These are phyloP conservation scores for Eupithecia insigniata DNA, from an alignment of 2,888 invertebrate genomes.

Conservation along the genomic window DNA sequence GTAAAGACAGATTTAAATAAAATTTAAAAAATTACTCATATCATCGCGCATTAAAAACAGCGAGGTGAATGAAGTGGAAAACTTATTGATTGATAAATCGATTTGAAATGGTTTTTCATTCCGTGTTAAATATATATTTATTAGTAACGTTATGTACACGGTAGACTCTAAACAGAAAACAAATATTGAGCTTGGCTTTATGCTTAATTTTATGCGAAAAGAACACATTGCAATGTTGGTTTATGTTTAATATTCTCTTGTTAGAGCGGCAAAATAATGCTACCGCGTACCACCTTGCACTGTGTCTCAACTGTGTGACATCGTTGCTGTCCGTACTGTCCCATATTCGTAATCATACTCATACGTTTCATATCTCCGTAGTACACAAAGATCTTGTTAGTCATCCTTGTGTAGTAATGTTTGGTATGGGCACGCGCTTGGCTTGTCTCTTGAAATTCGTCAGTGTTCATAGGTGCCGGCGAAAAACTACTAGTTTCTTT, in stretches of 20 bases:
- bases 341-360: conserved; percentile 74
- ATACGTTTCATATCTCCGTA: conserved; percentile 62
- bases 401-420: conserved; percentile 58
- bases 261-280: conserved; percentile 43
- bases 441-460: conserved; percentile 43
- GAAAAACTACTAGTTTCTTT: conserved; percentile 42
- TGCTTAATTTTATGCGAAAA: conserved; percentile 14
- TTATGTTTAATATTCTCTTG: conserved; percentile 23
- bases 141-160: not conserved
- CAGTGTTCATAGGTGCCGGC: conserved; percentile 45
- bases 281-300: conserved; percentile 49
- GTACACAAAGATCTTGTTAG: conserved; percentile 65
- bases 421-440: conserved; percentile 53
- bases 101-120: not conserved
- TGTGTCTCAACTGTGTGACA: conserved; percentile 65
- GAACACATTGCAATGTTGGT: conserved; percentile 6
- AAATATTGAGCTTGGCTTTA: conserved; percentile 3
- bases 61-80: not conserved
- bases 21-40: not conserved
- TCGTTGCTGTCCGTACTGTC: conserved; percentile 61
- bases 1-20: not conserved
- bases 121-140: not conserved
- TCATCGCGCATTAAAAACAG: not conserved
- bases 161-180: not conserved
- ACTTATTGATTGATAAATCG: not conserved